Percentiles rank a stretch among this genome's conserved stretches.
Conservation (phyloP, 2,113 vertebrate species). For the Bos indicus region DNA sequence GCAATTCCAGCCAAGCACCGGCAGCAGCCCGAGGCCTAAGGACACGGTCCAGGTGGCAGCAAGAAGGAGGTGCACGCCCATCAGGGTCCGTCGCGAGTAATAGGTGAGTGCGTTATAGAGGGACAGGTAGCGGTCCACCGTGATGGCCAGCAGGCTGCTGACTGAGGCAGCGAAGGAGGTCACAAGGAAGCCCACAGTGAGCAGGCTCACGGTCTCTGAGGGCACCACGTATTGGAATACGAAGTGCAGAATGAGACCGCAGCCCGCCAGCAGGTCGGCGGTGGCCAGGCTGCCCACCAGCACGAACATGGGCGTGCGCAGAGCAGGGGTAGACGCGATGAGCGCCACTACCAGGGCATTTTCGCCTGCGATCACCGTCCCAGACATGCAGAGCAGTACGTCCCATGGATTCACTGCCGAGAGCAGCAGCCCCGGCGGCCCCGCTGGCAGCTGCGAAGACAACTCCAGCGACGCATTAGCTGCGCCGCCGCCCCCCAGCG, state of each 20-base stretch:
- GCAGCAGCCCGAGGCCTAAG: slow-evolving; percentile 90
- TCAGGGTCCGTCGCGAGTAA: slow-evolving; percentile 93
- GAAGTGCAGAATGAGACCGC: slow-evolving; percentile 97
- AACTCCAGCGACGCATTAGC: slow-evolving; percentile 83
- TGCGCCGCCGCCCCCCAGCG: slow-evolving; percentile 65
- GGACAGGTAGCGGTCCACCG: slow-evolving; percentile 96
- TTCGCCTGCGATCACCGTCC: slow-evolving; percentile 95
- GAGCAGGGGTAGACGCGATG: slow-evolving; percentile 93
- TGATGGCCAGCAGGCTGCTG: slow-evolving; percentile 96
- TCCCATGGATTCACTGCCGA: slow-evolving; percentile 94
- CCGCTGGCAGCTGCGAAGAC: slow-evolving; percentile 79
- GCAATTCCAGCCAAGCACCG: slow-evolving; percentile 98
- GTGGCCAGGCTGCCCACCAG: slow-evolving; percentile 97
- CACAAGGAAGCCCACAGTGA: slow-evolving; percentile 96
- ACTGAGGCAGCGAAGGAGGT: slow-evolving; percentile 96
- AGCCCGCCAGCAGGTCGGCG: slow-evolving; percentile 94
- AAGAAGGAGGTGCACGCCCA: slow-evolving; percentile 93
- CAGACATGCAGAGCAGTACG: slow-evolving; percentile 95
- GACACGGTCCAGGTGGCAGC: slow-evolving; percentile 93
- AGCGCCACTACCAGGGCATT: slow-evolving; percentile 97
- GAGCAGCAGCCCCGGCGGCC: slow-evolving; percentile 49
- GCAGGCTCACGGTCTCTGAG: slow-evolving; percentile 94
- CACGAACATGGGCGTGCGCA: slow-evolving; percentile 96
- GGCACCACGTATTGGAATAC: slow-evolving; percentile 94
- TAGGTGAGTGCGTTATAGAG: slow-evolving; percentile 98